Base-by-base conservation (phyloP, 2,888 invertebrate species). In the Eumerus sabulonum region DNA sequence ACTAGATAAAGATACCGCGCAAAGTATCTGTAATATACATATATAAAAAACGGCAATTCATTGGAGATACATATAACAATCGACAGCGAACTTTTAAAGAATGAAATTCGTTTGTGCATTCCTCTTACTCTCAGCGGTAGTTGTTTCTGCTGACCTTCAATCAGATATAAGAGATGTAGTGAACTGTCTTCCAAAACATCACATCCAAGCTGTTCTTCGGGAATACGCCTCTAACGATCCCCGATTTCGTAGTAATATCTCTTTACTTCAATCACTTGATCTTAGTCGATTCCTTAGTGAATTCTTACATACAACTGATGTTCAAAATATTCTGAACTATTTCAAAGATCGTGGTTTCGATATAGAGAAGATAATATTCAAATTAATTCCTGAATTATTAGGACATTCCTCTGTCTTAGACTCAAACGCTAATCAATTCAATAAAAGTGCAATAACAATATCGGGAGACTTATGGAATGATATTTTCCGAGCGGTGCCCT, bases 271-370 rank as follows among this genome's bases (percentile, higher is more conserved):
- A 36, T 3, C 38, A 45, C 27, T 36, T 1, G 17, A 38, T 4
- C 17, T 19, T 1, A 1, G 1, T 11, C 13, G 48, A 12, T 60
- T 45, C n/a, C 17, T 38, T 38, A 11, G n/a, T 0, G n/a, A 53
- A 7, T 40, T 59, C n/a, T 19, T 53, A 11, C 0, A 70, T 36
- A 13, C n/a, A 9, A 1, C n/a, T 0, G 68, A 70, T 45, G 53
- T 70, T 0, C 45, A 27, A 27, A 44, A 53, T 27, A 53, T 70
- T 7, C 12, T 70, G 0, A 16, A 60, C 2, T 60, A 47, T 16
- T 60, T 70, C n/a, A 51, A 70, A 19, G 17, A 51, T 9, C 36
- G 16, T 27, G 68, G 68, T 45, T 45, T 70, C 0, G 11, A 70
- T 53, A 7, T 60, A 0, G 0, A 9, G 13, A 12, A 17, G 9